A percentile compares a stretch with the other conserved stretches of the same genome.
phyloP scores from a whole-genome alignment of 2,888 invertebrate genomes.

The Xestoiulus laeticollis region DNA sequence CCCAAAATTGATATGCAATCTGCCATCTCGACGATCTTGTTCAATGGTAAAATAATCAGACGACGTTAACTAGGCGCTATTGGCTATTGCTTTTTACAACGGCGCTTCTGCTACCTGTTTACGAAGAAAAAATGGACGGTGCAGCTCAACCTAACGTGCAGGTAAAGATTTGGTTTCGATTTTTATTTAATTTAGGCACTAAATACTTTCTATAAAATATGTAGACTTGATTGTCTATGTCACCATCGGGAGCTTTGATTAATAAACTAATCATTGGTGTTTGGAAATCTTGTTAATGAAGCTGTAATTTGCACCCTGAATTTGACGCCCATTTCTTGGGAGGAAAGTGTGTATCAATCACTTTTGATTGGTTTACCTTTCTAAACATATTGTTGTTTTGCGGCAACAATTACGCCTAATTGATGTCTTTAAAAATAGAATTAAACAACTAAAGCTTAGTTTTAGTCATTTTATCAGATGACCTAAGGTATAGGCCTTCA shows the following conservation, averaged over 20 bases:
- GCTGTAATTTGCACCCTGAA: background rate
- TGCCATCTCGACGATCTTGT: background rate
- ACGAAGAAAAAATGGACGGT: conserved; percentile 11
- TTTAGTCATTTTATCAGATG: too few species aligned
- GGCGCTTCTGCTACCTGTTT: background rate
- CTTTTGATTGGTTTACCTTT: background rate
- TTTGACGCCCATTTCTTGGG: background rate
- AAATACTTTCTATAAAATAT: background rate
- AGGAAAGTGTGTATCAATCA: background rate
- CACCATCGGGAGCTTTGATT: background rate
- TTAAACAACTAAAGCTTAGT: too few species aligned
- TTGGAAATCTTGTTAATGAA: background rate
- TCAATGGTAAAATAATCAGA: background rate
- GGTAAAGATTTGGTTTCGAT: background rate
- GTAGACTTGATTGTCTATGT: background rate
- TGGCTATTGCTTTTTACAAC: background rate
- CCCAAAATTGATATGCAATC: background rate
- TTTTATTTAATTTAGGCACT: background rate
- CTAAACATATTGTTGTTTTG: background rate
- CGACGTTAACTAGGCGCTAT: background rate
- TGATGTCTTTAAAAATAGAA: too few species aligned
- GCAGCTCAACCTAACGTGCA: background rate
- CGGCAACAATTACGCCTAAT: too few species aligned
- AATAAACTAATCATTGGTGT: background rate
- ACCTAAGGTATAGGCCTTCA: too few species aligned